phyloP scores from a whole-genome alignment of 1,140 invertebrate species.

The Drosophila ananassae region DNA sequence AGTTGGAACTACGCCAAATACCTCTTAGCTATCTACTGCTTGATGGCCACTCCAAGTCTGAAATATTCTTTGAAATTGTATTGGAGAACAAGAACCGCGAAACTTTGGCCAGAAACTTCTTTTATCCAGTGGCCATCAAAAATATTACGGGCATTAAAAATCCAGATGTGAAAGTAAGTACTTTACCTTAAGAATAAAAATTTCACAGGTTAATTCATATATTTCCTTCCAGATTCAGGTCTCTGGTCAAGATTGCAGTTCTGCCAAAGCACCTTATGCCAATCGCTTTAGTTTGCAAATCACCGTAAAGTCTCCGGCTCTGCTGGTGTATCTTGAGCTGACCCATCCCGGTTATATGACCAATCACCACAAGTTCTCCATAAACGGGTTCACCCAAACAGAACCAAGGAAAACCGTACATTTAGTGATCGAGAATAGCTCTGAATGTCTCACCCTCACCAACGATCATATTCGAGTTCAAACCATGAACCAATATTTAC shows the following conservation, averaged over 20 bases:
- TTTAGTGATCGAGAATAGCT: constrained; percentile 54
- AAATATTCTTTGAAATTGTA: constrained; percentile 60
- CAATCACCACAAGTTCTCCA: constrained; percentile 70
- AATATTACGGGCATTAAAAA: constrained; percentile 53
- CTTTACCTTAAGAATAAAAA: neutral
- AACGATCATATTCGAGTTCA: constrained; percentile 41
- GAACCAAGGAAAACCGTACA: constrained; percentile 60
- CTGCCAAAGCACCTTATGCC: constrained; percentile 14
- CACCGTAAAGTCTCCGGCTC: constrained; percentile 55
- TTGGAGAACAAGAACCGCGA: constrained; percentile 29
- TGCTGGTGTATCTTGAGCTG: constrained; percentile 81
- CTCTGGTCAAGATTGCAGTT: constrained; percentile 38
- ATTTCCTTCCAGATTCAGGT: constrained; percentile 41
- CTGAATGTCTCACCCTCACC: constrained; percentile 43
- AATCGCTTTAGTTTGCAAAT: constrained; percentile 83
- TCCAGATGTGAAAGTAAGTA: constrained; percentile 43
- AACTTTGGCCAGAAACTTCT: constrained; percentile 50
- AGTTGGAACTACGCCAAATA: constrained; percentile 31
- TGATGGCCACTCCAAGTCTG: constrained; percentile 34
- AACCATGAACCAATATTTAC: constrained; percentile 70
- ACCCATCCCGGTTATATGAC: constrained; percentile 43
- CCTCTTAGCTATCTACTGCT: constrained; percentile 38
- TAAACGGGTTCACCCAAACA: constrained; percentile 82
- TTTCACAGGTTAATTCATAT: neutral
- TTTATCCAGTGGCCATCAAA: constrained; percentile 65